Base-by-base conservation (phyloP, 2,888 invertebrate genomes). In the Drosophila bunnanda region DNA sequence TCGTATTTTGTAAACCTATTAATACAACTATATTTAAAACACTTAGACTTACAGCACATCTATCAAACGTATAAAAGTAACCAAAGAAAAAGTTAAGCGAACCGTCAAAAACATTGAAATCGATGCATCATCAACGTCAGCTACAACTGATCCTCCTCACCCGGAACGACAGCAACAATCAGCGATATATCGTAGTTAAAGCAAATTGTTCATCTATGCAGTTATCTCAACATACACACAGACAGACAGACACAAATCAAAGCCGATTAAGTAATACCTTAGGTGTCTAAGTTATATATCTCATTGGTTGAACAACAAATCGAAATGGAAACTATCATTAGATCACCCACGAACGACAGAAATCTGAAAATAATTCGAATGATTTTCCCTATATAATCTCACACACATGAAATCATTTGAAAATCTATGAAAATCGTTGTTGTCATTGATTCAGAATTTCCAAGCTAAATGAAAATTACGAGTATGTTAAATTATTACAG, bases 81-180 rank as follows among this genome's bases (percentile, higher is more conserved):
- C 82, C 88, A 88, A 84, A 81, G 85, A 84, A 59, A 57, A 67
- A 83, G 76, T 75, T 81, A 83, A 78, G 72, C 67, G 55, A 86
- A 57, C 84, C 88, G 81, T 83, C 89, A 75, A 75, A 73, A 59
- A 76, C 76, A 86, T 80, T 55, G 56, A 72, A 80, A 80, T 88
- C 88, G 76, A 86, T 83, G 70, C 79, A 83, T 82, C 74, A 82
- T 84, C 79, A 83, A 82, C 74, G 82, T 83, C 87, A 76, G 64
- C 55, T 76, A 66, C 50, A 53, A 77, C 67, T 60, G 70, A 80
- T 88, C 78, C 80, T 76, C 66, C 67, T 80, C 62, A 77, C 71
- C 79, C 77, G 77, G 62, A 80, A 77, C 67, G 79, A 79, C 64
- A 69, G 70, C 76, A 89, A 89, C 84, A 84, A 84, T 87, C 88